Evolutionary conservation across 2,113 vertebrate species (phyloP), one percentile per base, ranked within the genome.

Genomic region (Mustela lutreola): DNA sequence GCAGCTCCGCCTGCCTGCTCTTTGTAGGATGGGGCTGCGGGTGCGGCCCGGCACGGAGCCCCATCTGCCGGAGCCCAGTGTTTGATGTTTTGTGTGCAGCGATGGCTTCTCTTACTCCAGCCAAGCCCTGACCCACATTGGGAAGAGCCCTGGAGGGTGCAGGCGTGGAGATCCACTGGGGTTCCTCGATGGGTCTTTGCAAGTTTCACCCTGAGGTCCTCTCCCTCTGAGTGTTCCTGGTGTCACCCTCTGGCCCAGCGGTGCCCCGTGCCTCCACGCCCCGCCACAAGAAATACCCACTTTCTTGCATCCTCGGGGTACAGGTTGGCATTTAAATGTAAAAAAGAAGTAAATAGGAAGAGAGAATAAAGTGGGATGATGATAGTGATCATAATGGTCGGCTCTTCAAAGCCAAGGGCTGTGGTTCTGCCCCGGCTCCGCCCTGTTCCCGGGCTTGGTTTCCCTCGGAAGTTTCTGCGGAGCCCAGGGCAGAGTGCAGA

Each of bases 281-380:
- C 1, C 45, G 53, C 28, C 36, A 31, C 0, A 31, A 71, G 24
- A 67, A 90, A 48, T 9, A 19, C 31, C 10, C 1, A 76, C 50
- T 88, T 85, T 70, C 24, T 42, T 48, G 14, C 22, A 18, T 80
- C 62, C n/a, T 62, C 22, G 94, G 91, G 63, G 86, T 45, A 31
- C 19, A 3, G 9, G 19, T 48, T 95, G 89, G 65, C 36, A 82
- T 96, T 97, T 78, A 76, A 79, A 81, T 79, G 75, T 70, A 60
- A 89, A 87, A 78, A 28, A 53, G 67, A 63, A 31, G 67, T 83
- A 53, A 87, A 42, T 63, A 81, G 63, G 53, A 67, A 78, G 45
- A 56, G 78, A 62, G 82, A 93, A 86, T 39, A 60, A 94, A 76
- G 45, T 56, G 58, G 83, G 50, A 85, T 94, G 88, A 95, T 97